Conservation (phyloP, 2,113 vertebrate species). For the Brachypteracias leptosomus region DNA sequence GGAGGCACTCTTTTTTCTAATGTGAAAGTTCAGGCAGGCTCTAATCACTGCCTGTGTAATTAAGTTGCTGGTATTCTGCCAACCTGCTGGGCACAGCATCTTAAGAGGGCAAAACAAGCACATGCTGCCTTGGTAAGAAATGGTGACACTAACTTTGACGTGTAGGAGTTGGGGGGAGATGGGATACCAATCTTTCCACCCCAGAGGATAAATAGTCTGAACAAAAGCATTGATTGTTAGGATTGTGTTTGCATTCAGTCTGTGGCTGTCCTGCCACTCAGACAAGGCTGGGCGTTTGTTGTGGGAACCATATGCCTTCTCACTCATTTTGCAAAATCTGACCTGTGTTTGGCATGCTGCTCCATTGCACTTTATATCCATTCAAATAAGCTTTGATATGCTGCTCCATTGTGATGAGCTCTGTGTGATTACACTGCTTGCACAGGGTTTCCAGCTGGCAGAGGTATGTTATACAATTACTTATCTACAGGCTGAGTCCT, state of each 20-base stretch:
- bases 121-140: neutral
- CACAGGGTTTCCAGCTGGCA: neutral
- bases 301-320: neutral
- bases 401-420: accelerated
- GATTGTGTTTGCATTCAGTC: neutral
- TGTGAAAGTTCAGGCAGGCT: neutral
- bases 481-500: neutral
- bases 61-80: neutral
- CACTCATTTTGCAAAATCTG: neutral
- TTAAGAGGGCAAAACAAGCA: neutral
- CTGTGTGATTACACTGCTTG: neutral
- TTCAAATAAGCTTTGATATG: accelerated
- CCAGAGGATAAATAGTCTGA: neutral
- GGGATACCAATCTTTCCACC: neutral
- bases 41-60: neutral
- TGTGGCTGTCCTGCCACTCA: neutral
- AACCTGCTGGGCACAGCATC: neutral
- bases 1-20: neutral
- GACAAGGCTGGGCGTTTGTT: accelerated
- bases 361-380: neutral
- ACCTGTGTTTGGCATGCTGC: accelerated
- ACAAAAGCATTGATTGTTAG: accelerated
- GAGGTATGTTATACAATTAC: neutral
- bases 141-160: neutral
- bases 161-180: accelerated